Base-by-base conservation (phyloP, 1,140 invertebrate genomes). In the Anastrepha ludens region DNA sequence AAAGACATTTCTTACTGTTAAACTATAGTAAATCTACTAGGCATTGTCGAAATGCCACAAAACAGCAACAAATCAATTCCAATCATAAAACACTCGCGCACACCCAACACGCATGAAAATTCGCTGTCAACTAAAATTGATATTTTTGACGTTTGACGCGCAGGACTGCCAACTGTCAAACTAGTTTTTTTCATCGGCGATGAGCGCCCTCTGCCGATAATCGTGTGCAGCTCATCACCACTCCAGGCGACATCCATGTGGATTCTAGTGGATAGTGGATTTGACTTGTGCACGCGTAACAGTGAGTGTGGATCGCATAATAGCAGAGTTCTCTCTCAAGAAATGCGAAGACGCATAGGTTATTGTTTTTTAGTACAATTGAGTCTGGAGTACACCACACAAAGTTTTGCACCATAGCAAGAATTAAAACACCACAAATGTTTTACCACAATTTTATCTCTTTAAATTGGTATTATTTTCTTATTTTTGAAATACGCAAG, bases 111-210 rank as follows among this genome's bases (percentile, higher is more conserved):
- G 13, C 5, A 81, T 20, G 74, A 55, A 81, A 81, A 81, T 50
- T 81, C 47, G 0, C 74, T 81, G 74, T 81, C 74, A 81, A 81
- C 74, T 81, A 81, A 81, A 81, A 58, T 81, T 55, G 74, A 11
- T 58, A 81, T 58, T 55, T 81, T 81, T 81, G 74, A 81, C 74
- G 29, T 15, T 81, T 81, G 47, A n/a, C 7, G 9, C 8, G 50
- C 9, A 81, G 74, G 6, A 81, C n/a, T 74, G 67, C 13, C 67
- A 81, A 20, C 74, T 13, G 50, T 29, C 74, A 58, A 81, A 11
- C 7, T 81, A 2, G 50, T 6, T 17, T 74, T 39, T 74, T 29
- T 29, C 29, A 44, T 50, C n/a, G 6, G 1, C 17, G 1, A 5
- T 13, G 3, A 9, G 70, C 44, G 44, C 41, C 70, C 2, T 74